Percentiles rank a stretch among this genome's conserved stretches.
phyloP scores from a whole-genome alignment of 2,797 vertebrate genomes.

The Diceros bicornis region DNA sequence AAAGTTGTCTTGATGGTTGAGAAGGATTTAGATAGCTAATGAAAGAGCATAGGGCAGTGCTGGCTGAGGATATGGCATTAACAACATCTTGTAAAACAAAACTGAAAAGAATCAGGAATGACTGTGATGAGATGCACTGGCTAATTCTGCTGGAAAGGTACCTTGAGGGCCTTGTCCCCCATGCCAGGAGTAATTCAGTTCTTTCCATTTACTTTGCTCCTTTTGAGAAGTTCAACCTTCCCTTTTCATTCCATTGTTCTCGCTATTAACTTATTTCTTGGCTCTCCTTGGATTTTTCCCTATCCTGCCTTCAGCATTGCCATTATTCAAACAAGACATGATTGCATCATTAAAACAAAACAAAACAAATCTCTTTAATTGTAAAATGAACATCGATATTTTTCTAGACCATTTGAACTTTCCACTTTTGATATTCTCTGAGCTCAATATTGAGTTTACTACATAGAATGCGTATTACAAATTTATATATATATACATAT shows the following conservation, averaged over 20 bases:
- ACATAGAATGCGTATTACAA: neutral
- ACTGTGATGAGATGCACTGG: neutral
- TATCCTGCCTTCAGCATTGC: neutral
- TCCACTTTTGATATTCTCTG: neutral
- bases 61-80: neutral
- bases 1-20: neutral
- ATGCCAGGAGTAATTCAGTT: neutral
- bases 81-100: neutral
- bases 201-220: neutral
- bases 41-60: neutral
- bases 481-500: neutral
- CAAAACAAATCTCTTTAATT: neutral
- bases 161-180: accelerated
- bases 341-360: neutral
- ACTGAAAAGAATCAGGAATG: neutral
- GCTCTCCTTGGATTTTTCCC: neutral
- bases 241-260: neutral
- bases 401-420: neutral
- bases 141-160: neutral
- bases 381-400: neutral
- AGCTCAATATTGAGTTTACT: neutral
- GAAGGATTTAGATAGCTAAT: neutral
- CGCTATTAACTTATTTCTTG: neutral
- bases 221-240: neutral
- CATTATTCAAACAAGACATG: neutral